Evolutionary conservation across 2,113 vertebrate species (phyloP).

Genomic region (Heteronetta atricapilla): DNA sequence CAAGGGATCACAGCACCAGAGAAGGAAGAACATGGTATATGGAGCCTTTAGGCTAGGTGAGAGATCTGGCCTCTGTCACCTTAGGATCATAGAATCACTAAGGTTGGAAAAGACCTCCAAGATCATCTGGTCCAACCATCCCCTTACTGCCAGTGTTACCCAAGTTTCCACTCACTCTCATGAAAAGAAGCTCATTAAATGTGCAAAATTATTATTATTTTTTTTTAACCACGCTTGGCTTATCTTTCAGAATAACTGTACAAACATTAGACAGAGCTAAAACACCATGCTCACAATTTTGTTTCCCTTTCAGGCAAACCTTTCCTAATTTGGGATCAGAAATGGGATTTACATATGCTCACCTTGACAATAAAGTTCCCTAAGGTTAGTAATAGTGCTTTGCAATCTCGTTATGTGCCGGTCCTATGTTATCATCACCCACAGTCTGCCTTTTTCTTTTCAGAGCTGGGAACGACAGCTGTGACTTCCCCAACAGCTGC

Average conservation of each 20-base stretch:
- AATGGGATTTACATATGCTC: not conserved
- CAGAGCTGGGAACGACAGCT: slow-evolving; percentile 44
- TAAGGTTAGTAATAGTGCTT: not conserved
- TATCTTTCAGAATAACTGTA: not conserved
- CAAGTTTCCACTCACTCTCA: not conserved
- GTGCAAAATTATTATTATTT: not conserved
- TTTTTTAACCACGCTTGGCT: not conserved
- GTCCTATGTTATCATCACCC: slow-evolving; percentile 2
- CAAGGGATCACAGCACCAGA: not conserved
- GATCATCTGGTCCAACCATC: too few species aligned
- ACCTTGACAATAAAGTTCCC: not conserved
- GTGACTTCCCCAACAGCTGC: slow-evolving; percentile 53
- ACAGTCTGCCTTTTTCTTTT: slow-evolving; percentile 17
- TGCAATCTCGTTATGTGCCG: not conserved
- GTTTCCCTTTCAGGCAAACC: not conserved
- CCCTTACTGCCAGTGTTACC: too few species aligned
- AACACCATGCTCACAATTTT: not conserved
- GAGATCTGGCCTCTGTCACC: not conserved
- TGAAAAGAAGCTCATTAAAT: not conserved
- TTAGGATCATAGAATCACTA: too few species aligned
- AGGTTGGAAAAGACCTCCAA: too few species aligned
- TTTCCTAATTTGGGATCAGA: not conserved
- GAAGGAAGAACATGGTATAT: not conserved
- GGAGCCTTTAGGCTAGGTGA: not conserved
- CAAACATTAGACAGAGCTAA: not conserved